Conservation (phyloP, 2,113 vertebrate species). For the Cygnus buccinator region DNA sequence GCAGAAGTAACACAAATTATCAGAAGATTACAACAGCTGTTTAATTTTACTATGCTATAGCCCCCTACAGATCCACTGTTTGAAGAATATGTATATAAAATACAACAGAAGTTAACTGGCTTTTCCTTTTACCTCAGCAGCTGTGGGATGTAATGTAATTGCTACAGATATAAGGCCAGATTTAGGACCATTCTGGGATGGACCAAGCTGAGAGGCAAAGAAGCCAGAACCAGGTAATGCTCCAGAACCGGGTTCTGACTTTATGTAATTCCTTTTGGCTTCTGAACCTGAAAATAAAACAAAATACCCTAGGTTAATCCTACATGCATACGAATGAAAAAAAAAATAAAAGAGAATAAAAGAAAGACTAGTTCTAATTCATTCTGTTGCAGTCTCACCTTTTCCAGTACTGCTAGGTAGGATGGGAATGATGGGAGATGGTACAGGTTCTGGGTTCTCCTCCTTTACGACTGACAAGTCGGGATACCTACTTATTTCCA, state of each 20-base stretch:
- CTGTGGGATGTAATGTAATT: constrained; percentile 90
- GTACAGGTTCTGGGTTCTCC: constrained; percentile 88
- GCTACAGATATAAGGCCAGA: constrained; percentile 93
- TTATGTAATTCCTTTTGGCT: constrained; percentile 87
- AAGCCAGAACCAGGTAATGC: constrained; percentile 70
- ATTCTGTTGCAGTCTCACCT: constrained; percentile 75
- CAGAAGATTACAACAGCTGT: background rate
- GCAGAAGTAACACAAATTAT: background rate
- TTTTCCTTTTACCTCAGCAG: constrained; percentile 86
- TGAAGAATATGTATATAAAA: background rate
- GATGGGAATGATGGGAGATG: constrained; percentile 91
- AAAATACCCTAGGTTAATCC: background rate
- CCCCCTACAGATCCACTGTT: background rate
- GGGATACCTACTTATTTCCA: constrained; percentile 91
- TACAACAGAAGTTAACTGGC: background rate
- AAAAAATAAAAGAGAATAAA: too few species aligned
- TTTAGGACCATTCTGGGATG: constrained; percentile 85
- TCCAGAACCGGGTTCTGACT: constrained; percentile 81
- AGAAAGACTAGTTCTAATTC: background rate
- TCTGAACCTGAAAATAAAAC: constrained; percentile 79
- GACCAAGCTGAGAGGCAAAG: constrained; percentile 82
- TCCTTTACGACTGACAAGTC: constrained; percentile 91
- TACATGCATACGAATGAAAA: background rate
- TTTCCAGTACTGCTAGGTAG: constrained; percentile 87
- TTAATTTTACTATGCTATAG: background rate